Evolutionary conservation across 64 coral and sea anemone genomes (phyloP), one percentile per base, ranked within the genome.

Genomic region (Stichodactyla mertensii): DNA sequence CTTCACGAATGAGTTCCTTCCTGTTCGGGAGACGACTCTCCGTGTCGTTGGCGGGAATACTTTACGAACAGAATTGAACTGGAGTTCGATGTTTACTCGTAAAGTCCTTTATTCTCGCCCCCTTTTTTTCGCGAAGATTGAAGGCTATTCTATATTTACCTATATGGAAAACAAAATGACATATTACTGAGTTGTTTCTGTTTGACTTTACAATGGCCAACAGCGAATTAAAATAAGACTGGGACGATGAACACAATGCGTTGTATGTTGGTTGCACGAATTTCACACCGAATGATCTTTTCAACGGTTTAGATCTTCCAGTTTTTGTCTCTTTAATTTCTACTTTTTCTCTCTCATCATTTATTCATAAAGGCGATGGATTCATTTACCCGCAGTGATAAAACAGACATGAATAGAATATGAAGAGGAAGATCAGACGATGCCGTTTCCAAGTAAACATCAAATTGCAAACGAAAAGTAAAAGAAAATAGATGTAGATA

Each of bases 151-250:
- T 74, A 26, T 74, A 23, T 74, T 74, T 74, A 31, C 69, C 10
- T 14, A 74, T 10, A 31, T 4, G 24, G 69, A 74, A 74, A 74
- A 74, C 69, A 74, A 19, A 31, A 1, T 23, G 26, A 27, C 69
- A 74, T 27, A 23, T 74, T 45, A 45, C 36, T 27, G 22, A 74
- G 22, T 28, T 11, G 69, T 12, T 27, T 74, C 69, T 74, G 69
- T 74, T 74, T 74, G 69, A 26, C 69, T 74, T 74, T 26, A 74
- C 69, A 27, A 74, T 27, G 69, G 24, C 26, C 10, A 26, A 31
- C 62, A 74, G 69, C 69, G 69, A 74, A 74, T 74, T 74, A 74
- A 74, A 74, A 74, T 74, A 28, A 74, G 10, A 36, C 69, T 74
- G 12, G 23, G 36, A n/a, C 22, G 2, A 74, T 23, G 22, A 22